phyloP scores from a whole-genome alignment of 2,888 invertebrate species.

The Teinopalpus imperialis region DNA sequence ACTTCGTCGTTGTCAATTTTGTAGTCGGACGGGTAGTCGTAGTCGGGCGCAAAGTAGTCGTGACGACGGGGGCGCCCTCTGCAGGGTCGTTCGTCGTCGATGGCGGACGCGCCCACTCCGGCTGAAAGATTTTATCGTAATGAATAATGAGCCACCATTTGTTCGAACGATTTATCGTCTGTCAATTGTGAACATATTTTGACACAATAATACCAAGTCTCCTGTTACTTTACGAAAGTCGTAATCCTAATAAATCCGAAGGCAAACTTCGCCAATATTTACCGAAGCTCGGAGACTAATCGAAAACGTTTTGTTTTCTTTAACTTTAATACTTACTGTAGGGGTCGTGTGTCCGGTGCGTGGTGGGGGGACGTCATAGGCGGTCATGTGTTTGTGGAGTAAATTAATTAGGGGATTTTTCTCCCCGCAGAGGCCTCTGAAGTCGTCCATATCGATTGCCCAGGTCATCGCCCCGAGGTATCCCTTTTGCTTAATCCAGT shows the following conservation, averaged over 20 bases:
- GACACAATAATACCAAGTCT: constrained; percentile 10
- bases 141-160: constrained; percentile 20
- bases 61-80: constrained; percentile 63
- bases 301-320: constrained; percentile 16
- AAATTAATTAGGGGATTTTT: constrained; percentile 89
- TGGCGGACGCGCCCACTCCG: constrained; percentile 91
- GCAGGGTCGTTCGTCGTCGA: constrained; percentile 84
- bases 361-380: constrained; percentile 86
- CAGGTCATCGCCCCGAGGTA: constrained; percentile 94
- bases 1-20: constrained; percentile 33
- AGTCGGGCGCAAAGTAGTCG: too few species aligned
- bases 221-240: constrained; percentile 1
- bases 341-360: constrained; percentile 83
- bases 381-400: constrained; percentile 87
- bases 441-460: constrained; percentile 97
- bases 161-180: constrained; percentile 15
- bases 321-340: constrained; percentile 75
- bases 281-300: constrained; percentile 10
- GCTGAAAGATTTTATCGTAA: constrained; percentile 66
- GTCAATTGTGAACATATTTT: constrained; percentile 19
- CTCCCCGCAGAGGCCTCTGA: constrained; percentile 90
- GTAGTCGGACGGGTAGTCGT: constrained; percentile 41
- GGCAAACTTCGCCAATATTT: constrained; percentile 7
- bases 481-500: constrained; percentile 91
- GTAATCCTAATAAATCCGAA: constrained; percentile 15